Conservation (phyloP, 2,113 vertebrate species). For the Todiramphus chloris region DNA sequence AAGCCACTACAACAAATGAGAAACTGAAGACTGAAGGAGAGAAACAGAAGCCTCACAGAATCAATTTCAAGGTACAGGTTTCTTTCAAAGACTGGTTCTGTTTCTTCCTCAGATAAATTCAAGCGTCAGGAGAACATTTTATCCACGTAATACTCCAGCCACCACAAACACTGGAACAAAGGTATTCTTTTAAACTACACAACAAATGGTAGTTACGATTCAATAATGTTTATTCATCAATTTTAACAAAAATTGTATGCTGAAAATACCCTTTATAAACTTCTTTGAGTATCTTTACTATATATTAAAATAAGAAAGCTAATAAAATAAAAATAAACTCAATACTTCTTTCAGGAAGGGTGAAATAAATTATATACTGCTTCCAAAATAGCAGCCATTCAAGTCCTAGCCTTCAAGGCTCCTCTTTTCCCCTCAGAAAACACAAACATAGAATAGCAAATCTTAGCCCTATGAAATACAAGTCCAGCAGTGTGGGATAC, state of each 20-base stretch:
- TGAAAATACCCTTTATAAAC: neutral
- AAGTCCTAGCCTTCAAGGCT: neutral
- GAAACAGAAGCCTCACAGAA: neutral
- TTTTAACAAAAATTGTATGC: neutral
- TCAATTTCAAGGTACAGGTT: neutral
- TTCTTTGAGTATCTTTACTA: neutral
- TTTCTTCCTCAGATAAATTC: constrained; percentile 26
- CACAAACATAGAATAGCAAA: neutral
- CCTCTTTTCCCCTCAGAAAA: neutral
- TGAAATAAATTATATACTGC: neutral
- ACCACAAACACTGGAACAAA: neutral
- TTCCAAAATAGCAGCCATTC: neutral
- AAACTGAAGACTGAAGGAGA: neutral
- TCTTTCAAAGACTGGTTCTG: constrained; percentile 28
- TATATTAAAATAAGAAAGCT: neutral
- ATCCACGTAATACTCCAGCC: neutral
- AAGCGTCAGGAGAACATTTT: neutral
- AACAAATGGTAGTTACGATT: neutral
- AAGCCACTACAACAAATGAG: constrained; percentile 26
- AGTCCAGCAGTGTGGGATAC: neutral
- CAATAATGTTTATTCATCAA: neutral
- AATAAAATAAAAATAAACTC: neutral
- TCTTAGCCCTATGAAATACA: neutral
- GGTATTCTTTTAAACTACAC: neutral
- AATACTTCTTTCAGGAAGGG: neutral